Conservation (phyloP, 30 jellyfish, hydroid and myxozoan genomes). For the Cassiopea xamachana region DNA sequence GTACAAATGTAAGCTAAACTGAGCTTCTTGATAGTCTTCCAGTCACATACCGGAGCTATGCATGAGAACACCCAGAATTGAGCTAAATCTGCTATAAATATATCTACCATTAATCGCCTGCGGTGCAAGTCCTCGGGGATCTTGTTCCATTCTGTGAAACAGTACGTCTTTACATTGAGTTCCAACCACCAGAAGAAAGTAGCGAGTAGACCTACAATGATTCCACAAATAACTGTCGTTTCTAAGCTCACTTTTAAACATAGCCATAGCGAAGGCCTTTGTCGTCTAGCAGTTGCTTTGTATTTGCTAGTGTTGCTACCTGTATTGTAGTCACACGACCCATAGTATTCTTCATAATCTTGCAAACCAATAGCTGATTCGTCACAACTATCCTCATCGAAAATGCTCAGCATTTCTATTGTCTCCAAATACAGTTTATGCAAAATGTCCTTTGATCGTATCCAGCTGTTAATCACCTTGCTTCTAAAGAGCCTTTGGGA, state of each 20-base stretch:
- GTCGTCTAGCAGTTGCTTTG: neutral
- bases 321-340: neutral
- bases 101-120: neutral
- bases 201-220: slow-evolving; percentile 21
- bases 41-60: slow-evolving; percentile 17
- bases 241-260: neutral
- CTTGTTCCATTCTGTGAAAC: slow-evolving; percentile 1
- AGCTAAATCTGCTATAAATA: neutral
- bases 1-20: neutral
- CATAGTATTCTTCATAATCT: neutral
- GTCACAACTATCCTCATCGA: too few species aligned
- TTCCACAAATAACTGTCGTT: neutral
- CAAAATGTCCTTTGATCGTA: too few species aligned
- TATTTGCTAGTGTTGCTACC: neutral
- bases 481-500: too few species aligned
- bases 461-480: too few species aligned
- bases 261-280: neutral
- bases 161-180: slow-evolving; percentile 17
- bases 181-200: slow-evolving; percentile 27
- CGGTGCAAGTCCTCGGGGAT: slow-evolving; percentile 12
- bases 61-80: slow-evolving; percentile 20
- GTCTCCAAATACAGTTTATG: too few species aligned
- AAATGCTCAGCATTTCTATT: too few species aligned
- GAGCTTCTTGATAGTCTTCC: slow-evolving; percentile 7
- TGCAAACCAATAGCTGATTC: neutral